Evolutionary conservation across 2,797 vertebrate species (phyloP).

Genomic region (Ctenosaura bakeri): DNA sequence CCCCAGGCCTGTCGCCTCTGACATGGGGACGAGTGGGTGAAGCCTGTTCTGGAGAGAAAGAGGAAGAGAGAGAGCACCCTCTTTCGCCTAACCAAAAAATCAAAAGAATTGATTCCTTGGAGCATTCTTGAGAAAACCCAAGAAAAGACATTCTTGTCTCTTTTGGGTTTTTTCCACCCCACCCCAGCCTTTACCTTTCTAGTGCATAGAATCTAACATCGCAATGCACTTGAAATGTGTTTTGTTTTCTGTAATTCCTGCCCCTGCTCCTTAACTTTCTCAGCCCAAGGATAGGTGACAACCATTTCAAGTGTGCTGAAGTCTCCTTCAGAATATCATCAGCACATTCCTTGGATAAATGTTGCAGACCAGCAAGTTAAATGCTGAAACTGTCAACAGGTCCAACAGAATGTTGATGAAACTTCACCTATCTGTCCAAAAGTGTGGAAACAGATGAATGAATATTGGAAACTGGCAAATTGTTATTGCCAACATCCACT

Average conservation of each 20-base stretch:
- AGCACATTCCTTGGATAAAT: neutral
- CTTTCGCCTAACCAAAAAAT: neutral
- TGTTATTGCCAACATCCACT: neutral
- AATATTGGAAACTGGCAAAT: neutral
- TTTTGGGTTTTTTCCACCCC: neutral
- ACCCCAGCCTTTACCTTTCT: neutral
- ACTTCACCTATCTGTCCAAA: neutral
- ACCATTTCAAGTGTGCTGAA: neutral
- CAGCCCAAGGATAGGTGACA: neutral
- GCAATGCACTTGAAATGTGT: neutral
- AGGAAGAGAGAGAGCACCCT: neutral
- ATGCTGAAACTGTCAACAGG: neutral
- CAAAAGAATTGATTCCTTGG: conserved; percentile 22
- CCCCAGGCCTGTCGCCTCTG: neutral
- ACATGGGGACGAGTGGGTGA: conserved; percentile 23
- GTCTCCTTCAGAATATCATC: neutral
- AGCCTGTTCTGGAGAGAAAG: neutral
- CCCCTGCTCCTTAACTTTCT: neutral
- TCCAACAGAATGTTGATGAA: neutral
- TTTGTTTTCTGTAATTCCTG: neutral
- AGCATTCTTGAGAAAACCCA: no score
- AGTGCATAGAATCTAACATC: neutral
- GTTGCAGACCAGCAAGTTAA: neutral
- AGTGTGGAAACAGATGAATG: neutral
- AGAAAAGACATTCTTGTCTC: neutral